Evolutionary conservation across 1,140 invertebrate genomes (phyloP).

Genomic region (Tetragnatha versicolor): DNA sequence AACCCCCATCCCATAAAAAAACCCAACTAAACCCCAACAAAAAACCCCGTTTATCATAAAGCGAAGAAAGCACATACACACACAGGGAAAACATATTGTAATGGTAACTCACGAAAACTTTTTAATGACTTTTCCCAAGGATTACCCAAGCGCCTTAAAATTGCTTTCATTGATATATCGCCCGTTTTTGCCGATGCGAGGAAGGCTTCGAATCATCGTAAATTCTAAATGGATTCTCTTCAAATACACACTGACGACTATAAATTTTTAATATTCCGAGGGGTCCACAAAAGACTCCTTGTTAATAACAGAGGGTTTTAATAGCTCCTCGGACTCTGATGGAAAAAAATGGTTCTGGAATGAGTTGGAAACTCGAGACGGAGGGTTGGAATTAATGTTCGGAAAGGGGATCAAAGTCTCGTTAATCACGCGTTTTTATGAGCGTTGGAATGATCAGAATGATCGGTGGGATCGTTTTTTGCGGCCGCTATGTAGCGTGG

Average conservation of each 20-base stretch:
- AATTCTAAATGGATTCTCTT: constrained; percentile 18
- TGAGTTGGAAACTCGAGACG: too few relatives aligned
- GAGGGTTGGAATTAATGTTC: too few relatives aligned
- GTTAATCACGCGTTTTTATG: too few relatives aligned
- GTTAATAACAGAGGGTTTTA: constrained; percentile 13
- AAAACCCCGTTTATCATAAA: constrained; percentile 15
- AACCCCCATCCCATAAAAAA: too few relatives aligned
- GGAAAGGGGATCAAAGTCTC: too few relatives aligned
- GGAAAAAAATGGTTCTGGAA: too few relatives aligned
- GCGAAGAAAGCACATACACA: not conserved
- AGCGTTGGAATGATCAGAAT: too few relatives aligned
- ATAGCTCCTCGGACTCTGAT: too few relatives aligned
- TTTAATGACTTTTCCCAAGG: constrained; percentile 2
- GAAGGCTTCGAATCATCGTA: constrained; percentile 11
- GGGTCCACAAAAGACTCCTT: not conserved
- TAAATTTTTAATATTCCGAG: constrained; percentile 35
- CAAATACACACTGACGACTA: constrained; percentile 3
- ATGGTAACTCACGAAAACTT: constrained; percentile 23
- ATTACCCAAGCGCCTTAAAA: constrained; percentile 1
- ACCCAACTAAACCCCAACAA: too few relatives aligned
- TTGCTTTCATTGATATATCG: constrained; percentile 30
- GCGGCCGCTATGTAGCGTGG: too few relatives aligned
- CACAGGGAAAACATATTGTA: constrained; percentile 36
- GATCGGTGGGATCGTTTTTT: too few relatives aligned
- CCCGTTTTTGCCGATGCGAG: not conserved